These are phyloP conservation scores for Zapus hudsonius DNA, from an alignment of 2,113 vertebrate genomes.

Conservation along the genomic window DNA sequence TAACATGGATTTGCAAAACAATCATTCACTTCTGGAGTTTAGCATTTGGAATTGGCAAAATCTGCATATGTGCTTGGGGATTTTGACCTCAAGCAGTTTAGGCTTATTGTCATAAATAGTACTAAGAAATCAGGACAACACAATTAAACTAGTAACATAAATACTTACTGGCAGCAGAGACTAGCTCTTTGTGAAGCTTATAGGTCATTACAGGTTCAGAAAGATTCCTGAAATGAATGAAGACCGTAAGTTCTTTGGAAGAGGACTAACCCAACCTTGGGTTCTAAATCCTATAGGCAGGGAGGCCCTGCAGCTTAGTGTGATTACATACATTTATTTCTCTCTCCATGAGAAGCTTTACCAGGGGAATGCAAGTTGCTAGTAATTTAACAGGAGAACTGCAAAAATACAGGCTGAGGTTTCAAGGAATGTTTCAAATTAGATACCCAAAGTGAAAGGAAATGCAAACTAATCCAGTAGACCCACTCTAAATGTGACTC, in stretches of 20 bases:
- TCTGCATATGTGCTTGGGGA: not conserved
- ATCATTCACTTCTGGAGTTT: not conserved
- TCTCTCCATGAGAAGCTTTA: conserved; percentile 20
- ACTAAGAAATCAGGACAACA: conserved; percentile 43
- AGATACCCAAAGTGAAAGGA: conserved; percentile 31
- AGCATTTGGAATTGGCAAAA: not conserved
- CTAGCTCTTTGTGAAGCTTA: conserved; percentile 93
- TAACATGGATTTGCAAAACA: conserved; percentile 44
- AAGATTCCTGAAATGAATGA: conserved; percentile 90
- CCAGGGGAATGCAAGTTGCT: not conserved
- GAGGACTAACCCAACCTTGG: not conserved
- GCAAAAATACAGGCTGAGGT: not conserved
- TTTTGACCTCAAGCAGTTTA: conserved; percentile 4
- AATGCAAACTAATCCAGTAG: not conserved
- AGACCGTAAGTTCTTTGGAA: conserved; percentile 67
- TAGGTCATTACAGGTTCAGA: conserved; percentile 98
- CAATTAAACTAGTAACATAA: conserved; percentile 36
- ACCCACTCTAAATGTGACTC: not conserved
- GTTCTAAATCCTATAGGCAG: not conserved
- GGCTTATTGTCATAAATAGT: not conserved
- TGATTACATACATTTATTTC: conserved; percentile 18
- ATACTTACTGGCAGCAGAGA: conserved; percentile 96
- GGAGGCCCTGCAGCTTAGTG: not conserved
- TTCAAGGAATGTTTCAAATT: not conserved
- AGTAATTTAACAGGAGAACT: conserved; percentile 8